Evolutionary conservation across 2,888 invertebrate species (phyloP).

Genomic region (Mythimna albipuncta): DNA sequence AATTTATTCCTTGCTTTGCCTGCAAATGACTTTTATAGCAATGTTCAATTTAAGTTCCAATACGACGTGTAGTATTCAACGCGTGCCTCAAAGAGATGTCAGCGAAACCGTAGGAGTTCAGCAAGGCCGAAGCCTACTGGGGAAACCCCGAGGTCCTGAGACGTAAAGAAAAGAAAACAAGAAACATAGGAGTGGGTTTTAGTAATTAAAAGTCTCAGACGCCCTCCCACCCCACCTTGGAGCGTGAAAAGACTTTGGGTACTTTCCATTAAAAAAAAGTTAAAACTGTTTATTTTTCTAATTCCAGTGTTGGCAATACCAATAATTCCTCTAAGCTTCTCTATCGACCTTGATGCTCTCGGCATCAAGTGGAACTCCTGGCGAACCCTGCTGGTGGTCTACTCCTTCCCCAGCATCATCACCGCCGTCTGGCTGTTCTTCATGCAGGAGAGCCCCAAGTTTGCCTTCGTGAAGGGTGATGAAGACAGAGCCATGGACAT

Average conservation of each 20-base stretch:
- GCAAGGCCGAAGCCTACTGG: no score
- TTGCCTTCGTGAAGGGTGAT: conserved; percentile 91
- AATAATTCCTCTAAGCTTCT: conserved; percentile 90
- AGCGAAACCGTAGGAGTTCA: no score
- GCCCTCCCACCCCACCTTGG: no score
- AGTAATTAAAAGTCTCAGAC: no score
- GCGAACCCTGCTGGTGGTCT: conserved; percentile 93
- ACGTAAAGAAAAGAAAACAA: no score
- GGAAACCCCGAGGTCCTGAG: no score
- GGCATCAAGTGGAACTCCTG: conserved; percentile 92
- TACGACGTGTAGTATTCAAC: no score
- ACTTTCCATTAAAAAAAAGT: no score
- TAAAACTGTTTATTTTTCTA: not conserved
- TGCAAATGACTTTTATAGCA: not conserved
- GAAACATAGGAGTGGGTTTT: no score
- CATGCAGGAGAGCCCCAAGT: conserved; percentile 95
- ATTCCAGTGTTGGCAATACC: conserved; percentile 91
- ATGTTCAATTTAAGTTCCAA: no score
- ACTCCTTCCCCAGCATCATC: conserved; percentile 92
- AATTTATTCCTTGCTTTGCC: not conserved
- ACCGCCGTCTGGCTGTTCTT: conserved; percentile 89
- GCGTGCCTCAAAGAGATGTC: no score
- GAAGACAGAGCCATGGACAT: conserved; percentile 88
- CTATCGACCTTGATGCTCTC: conserved; percentile 77
- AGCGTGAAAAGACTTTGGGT: no score